phyloP scores from a whole-genome alignment of 2,888 invertebrate genomes.

The Euplexia lucipara region DNA sequence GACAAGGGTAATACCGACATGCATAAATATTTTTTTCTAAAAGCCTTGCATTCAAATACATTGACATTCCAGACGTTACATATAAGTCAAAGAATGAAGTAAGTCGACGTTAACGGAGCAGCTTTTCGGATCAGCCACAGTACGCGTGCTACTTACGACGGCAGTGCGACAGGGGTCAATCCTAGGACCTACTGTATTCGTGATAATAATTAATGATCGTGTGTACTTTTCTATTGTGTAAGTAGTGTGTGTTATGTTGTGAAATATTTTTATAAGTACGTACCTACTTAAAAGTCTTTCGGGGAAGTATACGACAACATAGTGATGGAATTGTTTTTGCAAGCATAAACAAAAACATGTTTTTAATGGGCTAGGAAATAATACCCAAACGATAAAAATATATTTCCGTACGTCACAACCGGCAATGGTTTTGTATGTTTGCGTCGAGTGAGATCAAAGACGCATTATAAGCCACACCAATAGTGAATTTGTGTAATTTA shows the following conservation, averaged over 20 bases:
- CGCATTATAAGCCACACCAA: too few relatives aligned
- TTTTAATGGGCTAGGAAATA: neutral
- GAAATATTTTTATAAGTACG: conserved; percentile 5
- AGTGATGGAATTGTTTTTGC: too few relatives aligned
- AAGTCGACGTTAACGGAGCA: conserved; percentile 19
- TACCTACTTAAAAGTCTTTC: too few relatives aligned
- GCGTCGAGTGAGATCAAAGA: neutral
- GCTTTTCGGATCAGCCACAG: conserved; percentile 36
- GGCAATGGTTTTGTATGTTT: neutral
- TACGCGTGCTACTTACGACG: conserved; percentile 35
- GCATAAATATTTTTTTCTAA: neutral
- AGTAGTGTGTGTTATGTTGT: too few relatives aligned
- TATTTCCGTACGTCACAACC: conserved; percentile 5
- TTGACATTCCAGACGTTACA: neutral
- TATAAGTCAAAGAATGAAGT: conserved; percentile 4
- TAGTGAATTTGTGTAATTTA: too few relatives aligned
- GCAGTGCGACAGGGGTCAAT: conserved; percentile 56
- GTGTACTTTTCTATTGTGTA: conserved; percentile 8
- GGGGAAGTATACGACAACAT: neutral
- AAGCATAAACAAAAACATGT: conserved; percentile 9
- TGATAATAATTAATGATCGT: conserved; percentile 56
- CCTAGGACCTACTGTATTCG: conserved; percentile 40
- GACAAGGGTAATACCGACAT: neutral
- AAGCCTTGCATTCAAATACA: neutral
- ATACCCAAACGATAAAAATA: neutral